Evolutionary conservation across 1,140 invertebrate genomes (phyloP).

Genomic region (Microplitis demolitor): DNA sequence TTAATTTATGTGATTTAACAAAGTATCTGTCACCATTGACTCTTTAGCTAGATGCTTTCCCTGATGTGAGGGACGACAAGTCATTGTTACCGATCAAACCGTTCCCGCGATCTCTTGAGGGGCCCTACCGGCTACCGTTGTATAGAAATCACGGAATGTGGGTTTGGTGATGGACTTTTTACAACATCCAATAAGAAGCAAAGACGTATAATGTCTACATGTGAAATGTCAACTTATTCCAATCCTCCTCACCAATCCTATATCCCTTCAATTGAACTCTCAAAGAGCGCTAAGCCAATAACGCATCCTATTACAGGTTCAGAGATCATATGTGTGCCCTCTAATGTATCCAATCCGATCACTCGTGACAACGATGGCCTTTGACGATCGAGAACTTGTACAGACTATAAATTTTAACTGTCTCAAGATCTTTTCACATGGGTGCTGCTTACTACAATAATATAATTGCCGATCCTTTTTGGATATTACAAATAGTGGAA

Average conservation of each 20-base stretch:
- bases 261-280: conserved; percentile 19
- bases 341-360: conserved; percentile 22
- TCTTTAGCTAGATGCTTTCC: neutral
- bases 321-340: conserved; percentile 44
- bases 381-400: conserved; percentile 38
- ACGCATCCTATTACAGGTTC: conserved; percentile 54
- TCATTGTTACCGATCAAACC: conserved; percentile 21
- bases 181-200: too few relatives aligned
- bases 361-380: conserved; percentile 51
- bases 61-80: neutral
- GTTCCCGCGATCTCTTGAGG: conserved; percentile 11
- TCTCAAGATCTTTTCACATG: neutral
- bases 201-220: conserved; percentile 13
- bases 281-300: conserved; percentile 40
- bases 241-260: conserved; percentile 8
- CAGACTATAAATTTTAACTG: conserved; percentile 39
- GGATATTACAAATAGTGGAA: neutral
- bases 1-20: neutral
- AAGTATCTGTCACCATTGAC: neutral
- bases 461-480: conserved; percentile 35
- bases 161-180: conserved; percentile 41
- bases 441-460: conserved; percentile 1
- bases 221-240: conserved; percentile 45
- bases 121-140: conserved; percentile 30
- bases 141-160: conserved; percentile 45